phyloP scores from a whole-genome alignment of 2,888 invertebrate genomes.

The Amblyjoppa proteus region DNA sequence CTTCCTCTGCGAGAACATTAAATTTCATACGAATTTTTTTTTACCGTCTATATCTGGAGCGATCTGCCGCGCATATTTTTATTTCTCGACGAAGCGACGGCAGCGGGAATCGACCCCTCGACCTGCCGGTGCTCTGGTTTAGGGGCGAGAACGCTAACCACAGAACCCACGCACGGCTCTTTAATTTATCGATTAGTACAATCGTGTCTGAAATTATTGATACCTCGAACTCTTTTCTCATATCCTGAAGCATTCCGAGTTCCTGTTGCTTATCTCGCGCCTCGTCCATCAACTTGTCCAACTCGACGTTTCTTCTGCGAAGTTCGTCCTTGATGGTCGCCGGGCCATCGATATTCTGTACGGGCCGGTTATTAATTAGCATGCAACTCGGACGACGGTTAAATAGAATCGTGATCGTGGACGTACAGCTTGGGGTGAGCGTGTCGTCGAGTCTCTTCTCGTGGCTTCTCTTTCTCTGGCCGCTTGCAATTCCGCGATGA shows the following conservation, averaged over 20 bases:
- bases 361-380: neutral
- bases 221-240: slow-evolving; percentile 69
- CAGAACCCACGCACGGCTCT: too few relatives aligned
- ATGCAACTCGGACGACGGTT: neutral
- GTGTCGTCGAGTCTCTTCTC: slow-evolving; percentile 33
- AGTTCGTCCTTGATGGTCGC: slow-evolving; percentile 64
- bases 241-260: slow-evolving; percentile 65
- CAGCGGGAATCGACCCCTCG: too few relatives aligned
- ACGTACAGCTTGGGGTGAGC: slow-evolving; percentile 16
- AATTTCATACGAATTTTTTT: too few relatives aligned
- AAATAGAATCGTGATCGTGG: neutral
- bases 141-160: too few relatives aligned
- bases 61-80: too few relatives aligned
- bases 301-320: slow-evolving; percentile 56
- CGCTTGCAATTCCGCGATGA: slow-evolving; percentile 71
- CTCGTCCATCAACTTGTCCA: slow-evolving; percentile 62
- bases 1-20: too few relatives aligned
- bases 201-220: neutral
- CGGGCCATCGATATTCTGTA: slow-evolving; percentile 50
- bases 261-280: slow-evolving; percentile 66
- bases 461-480: slow-evolving; percentile 67
- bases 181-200: neutral
- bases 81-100: too few relatives aligned
- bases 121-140: too few relatives aligned
- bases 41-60: too few relatives aligned